Conservation (phyloP, 2,888 invertebrate species). For the Polydrusus pterygomalis region DNA sequence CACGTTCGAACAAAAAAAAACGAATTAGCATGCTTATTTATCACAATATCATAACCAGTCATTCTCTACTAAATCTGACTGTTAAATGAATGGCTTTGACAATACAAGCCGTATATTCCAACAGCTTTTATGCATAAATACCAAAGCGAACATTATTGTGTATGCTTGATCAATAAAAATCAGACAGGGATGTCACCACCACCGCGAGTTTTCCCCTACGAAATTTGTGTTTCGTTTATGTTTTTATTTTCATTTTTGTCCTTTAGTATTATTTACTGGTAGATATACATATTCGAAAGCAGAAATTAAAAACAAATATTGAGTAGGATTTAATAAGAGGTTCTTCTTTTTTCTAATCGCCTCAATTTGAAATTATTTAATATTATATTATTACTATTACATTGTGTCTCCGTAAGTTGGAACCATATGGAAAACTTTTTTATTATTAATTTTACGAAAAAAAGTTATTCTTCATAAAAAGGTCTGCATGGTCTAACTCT, state of each 20-base stretch:
- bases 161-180: conserved; percentile 56
- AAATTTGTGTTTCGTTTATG: conserved; percentile 21
- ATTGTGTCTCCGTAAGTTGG: too few relatives aligned
- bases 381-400: too few relatives aligned
- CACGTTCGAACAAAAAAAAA: too few relatives aligned
- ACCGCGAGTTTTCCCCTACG: conserved; percentile 27
- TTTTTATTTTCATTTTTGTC: conserved; percentile 49
- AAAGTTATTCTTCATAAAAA: too few relatives aligned
- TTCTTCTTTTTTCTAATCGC: too few relatives aligned
- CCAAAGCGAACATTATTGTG: conserved; percentile 20
- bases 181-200: conserved; percentile 59
- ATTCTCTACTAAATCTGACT: neutral
- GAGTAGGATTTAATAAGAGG: too few relatives aligned
- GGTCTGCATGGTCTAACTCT: too few relatives aligned
- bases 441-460: too few relatives aligned
- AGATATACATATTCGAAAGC: too few relatives aligned
- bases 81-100: neutral
- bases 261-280: conserved; percentile 11
- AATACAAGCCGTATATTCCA: conserved; percentile 7
- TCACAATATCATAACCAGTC: neutral
- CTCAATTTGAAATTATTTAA: too few relatives aligned
- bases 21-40: neutral
- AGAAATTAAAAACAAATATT: too few relatives aligned
- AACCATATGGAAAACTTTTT: too few relatives aligned
- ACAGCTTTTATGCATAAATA: conserved; percentile 10